A percentile compares a stretch with the other conserved stretches of the same genome.
These are phyloP conservation scores for Panagrolaimus sp. DNA, from an alignment of 1,140 invertebrate species.

Conservation along the genomic window DNA sequence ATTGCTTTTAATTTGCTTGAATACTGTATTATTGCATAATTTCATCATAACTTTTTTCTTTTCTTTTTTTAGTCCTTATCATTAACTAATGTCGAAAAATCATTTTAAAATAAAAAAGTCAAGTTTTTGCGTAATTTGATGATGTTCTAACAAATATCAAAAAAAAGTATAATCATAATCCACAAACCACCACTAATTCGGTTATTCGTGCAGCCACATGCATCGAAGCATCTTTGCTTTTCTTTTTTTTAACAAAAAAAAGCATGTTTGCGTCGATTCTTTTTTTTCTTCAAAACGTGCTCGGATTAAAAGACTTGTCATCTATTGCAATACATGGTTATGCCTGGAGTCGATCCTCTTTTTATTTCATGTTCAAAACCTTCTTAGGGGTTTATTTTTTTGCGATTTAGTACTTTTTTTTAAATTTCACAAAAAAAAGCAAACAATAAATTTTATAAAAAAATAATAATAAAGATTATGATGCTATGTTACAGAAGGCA, in stretches of 20 bases:
- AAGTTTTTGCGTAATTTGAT: no score
- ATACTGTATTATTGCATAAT: no score
- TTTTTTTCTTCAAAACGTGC: slow-evolving; percentile 6
- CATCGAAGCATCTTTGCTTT: not conserved
- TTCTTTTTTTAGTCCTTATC: no score
- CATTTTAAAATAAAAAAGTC: no score
- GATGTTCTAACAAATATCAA: slow-evolving; percentile 6
- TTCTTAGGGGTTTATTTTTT: not conserved
- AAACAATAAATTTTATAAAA: no score
- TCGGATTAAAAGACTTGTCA: slow-evolving; percentile 9
- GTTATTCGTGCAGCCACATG: slow-evolving; percentile 12
- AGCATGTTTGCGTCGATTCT: not conserved
- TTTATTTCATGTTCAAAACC: not conserved
- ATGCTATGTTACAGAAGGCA: no score
- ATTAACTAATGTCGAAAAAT: no score
- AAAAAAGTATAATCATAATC: slow-evolving; percentile 5
- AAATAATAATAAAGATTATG: no score
- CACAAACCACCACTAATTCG: slow-evolving; percentile 4
- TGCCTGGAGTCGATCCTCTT: not conserved
- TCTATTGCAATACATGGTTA: not conserved
- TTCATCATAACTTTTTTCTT: no score
- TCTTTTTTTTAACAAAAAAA: not conserved
- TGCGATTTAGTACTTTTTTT: no score
- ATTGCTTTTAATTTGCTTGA: not conserved
- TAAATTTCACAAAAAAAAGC: no score